Conservation (phyloP, 2,888 invertebrate genomes). For the Heterodera filipjevi region DNA sequence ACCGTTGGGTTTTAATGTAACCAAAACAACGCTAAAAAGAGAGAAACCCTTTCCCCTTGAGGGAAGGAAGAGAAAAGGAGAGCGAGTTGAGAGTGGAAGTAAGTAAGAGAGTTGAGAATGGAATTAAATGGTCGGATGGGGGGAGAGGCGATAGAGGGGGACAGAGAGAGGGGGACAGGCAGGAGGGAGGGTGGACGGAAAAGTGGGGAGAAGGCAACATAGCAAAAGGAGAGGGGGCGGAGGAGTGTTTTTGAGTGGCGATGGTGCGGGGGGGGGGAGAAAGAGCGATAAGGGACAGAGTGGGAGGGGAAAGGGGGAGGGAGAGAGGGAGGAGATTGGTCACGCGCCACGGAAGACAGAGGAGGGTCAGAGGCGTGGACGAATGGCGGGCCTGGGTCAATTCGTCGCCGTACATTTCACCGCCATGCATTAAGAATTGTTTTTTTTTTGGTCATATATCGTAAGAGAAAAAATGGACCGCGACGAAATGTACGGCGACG, state of each 20-base stretch:
- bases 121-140: too few species aligned
- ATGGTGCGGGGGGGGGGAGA: not conserved
- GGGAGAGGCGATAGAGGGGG: not conserved
- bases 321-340: not conserved
- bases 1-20: too few species aligned
- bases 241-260: too few species aligned
- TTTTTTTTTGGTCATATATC: too few species aligned
- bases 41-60: too few species aligned
- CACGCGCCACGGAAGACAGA: not conserved
- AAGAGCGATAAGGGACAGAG: not conserved
- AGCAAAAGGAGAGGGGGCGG: not conserved
- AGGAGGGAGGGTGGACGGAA: not conserved
- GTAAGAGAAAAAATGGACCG: not conserved
- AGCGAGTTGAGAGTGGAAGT: not conserved
- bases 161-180: too few species aligned
- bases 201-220: conserved; percentile 7
- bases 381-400: too few species aligned
- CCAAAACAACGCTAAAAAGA: too few species aligned
- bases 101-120: not conserved
- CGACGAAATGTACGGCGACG: too few species aligned
- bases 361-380: not conserved
- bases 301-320: not conserved
- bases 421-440: too few species aligned
- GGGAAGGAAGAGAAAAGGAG: not conserved
- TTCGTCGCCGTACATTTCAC: too few species aligned